Percentiles rank a stretch among this genome's conserved stretches.
Conservation (phyloP, 2,888 invertebrate species). For the Nephrotoma appendiculata region DNA sequence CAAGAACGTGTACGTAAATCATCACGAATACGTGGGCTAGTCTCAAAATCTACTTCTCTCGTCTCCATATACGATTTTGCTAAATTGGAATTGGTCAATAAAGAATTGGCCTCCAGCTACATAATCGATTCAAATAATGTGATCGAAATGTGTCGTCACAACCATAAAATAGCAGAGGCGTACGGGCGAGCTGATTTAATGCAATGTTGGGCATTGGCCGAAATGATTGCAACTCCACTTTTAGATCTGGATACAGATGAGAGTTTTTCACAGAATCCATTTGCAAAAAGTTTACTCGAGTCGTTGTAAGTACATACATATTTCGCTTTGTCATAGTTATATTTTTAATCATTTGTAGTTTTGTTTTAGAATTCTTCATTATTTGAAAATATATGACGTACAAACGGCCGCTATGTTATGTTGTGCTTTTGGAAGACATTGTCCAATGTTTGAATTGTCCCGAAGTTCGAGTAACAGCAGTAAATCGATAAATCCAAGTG, state of each 20-base stretch:
- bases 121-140: conserved; percentile 36
- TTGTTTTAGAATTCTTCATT: conserved; percentile 55
- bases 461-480: conserved; percentile 35
- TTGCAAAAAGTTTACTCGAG: conserved; percentile 71
- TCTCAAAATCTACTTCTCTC: conserved; percentile 29
- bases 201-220: conserved; percentile 77
- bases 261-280: conserved; percentile 65
- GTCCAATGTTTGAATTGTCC: conserved; percentile 24
- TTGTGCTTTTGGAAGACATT: conserved; percentile 67
- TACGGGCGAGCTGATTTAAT: conserved; percentile 67
- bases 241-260: conserved; percentile 40
- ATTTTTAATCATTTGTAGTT: background rate
- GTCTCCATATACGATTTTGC: conserved; percentile 29
- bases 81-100: conserved; percentile 60
- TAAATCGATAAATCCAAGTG: conserved; percentile 40
- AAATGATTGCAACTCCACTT: conserved; percentile 44
- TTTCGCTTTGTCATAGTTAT: conserved; percentile 30
- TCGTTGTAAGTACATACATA: conserved; percentile 51
- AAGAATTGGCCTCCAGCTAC: conserved; percentile 71
- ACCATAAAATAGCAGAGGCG: conserved; percentile 61
- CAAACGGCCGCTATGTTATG: conserved; percentile 91
- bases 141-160: conserved; percentile 59
- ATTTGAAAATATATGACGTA: conserved; percentile 65
- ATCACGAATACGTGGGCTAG: conserved; percentile 33
- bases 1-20: conserved; percentile 47